Evolutionary conservation across 2,888 invertebrate genomes (phyloP).

Genomic region (Pemphredon lugubris): DNA sequence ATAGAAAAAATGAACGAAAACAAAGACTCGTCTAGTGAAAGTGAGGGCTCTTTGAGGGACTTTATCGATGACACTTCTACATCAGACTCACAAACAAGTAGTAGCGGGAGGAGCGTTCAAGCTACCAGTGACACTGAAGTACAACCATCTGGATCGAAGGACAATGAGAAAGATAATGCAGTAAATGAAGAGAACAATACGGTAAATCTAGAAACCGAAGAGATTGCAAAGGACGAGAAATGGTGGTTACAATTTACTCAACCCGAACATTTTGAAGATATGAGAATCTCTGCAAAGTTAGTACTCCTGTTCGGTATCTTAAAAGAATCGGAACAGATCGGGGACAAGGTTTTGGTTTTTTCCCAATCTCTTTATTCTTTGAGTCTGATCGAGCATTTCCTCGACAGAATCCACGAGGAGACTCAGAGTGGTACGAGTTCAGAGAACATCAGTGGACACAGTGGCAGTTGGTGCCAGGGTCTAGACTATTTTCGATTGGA

Average conservation of each 20-base stretch:
- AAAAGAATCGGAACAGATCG: constrained; percentile 95
- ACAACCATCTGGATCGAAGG: too few relatives aligned
- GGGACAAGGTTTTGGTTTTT: constrained; percentile 98
- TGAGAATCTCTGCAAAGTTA: constrained; percentile 91
- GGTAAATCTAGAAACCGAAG: constrained; percentile 64
- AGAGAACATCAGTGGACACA: constrained; percentile 82
- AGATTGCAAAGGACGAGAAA: constrained; percentile 82
- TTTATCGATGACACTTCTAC: constrained; percentile 85
- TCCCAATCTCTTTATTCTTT: constrained; percentile 97
- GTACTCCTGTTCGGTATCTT: constrained; percentile 93
- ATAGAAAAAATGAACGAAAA: constrained; percentile 69
- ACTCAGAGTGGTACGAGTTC: constrained; percentile 83
- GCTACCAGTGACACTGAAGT: too few relatives aligned
- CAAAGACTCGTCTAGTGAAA: constrained; percentile 80
- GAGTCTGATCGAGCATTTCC: constrained; percentile 95
- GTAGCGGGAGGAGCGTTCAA: too few relatives aligned
- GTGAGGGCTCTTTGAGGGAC: constrained; percentile 88
- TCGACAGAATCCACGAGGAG: constrained; percentile 89
- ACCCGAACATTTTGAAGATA: constrained; percentile 90
- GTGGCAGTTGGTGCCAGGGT: constrained; percentile 89
- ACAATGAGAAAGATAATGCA: too few relatives aligned
- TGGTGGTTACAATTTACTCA: constrained; percentile 93
- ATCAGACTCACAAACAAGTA: constrained; percentile 76
- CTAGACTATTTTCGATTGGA: constrained; percentile 95
- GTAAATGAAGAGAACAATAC: too few relatives aligned